Evolutionary conservation across 2,797 vertebrate species (phyloP), one percentile per base, ranked within the genome.

Genomic region (Galagoides demidoff): DNA sequence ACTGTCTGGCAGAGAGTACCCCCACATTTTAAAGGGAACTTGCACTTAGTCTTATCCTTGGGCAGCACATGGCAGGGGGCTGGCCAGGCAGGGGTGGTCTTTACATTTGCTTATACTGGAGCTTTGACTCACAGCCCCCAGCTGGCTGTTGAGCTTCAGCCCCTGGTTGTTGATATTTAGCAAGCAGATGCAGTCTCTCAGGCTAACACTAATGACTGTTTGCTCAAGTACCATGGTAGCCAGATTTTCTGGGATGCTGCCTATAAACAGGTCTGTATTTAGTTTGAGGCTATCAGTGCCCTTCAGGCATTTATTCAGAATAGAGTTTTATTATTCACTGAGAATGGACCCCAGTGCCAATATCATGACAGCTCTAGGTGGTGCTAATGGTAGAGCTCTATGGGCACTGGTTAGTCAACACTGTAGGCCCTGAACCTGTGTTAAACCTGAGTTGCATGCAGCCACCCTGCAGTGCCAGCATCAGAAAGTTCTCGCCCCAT

Each of bases 281-380:
- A 99, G 99, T 98, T 99, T 99, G 97, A 99, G 99, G 29, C 99
- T 99, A 0, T 99, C 99, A 0, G 99, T 99, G 73, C 99, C 99
- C 0, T 98, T 97, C 0, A 99, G 99, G 94, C 99, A 99, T 97
- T 99, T 98, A 4, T 99, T 99, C 4, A 99, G 98, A 29, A 99
- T 97, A 0, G 99, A 0, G 98, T 95, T 98, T 99, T 99, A 1
- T 99, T 98, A 1, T 99, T 99, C 86, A 99, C 99, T 0, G 99
- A 99, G 27, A 99, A 98, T 66, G 98, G 92, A 5, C 98, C 99
- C 0, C 92, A 99, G 79, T 99, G 99, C 4, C 99, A 99, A 87
- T 99, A 99, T 45, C 99, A 98, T 0, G 98, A 99, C 94, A 99
- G 99, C 89, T 99, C 99, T 55, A 99, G 97, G 92, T 99, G 99